phyloP scores from a whole-genome alignment of 2,113 vertebrate species.

The Triplophysa tibetana region DNA sequence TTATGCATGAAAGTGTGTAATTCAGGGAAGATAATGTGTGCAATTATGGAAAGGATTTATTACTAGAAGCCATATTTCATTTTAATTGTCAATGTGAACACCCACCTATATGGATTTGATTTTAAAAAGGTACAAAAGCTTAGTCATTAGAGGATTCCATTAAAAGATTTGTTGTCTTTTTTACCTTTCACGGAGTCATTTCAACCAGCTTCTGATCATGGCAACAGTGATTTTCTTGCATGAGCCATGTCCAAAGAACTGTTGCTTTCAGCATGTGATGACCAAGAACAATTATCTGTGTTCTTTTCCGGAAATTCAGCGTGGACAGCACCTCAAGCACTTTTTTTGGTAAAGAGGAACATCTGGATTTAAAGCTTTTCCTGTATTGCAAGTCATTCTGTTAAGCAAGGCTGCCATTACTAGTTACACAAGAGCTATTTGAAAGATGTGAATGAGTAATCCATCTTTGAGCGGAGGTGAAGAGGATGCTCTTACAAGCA shows the following conservation, averaged over 20 bases:
- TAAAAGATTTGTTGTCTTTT: background rate
- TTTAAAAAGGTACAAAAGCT: slow-evolving; percentile 17
- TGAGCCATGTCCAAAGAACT: background rate
- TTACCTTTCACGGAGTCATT: background rate
- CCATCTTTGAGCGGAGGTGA: slow-evolving; percentile 49
- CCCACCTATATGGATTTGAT: slow-evolving; percentile 19
- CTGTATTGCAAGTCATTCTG: slow-evolving; percentile 35
- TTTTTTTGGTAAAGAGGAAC: slow-evolving; percentile 13
- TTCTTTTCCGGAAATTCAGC: too few relatives aligned
- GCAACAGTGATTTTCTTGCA: background rate
- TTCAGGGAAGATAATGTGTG: background rate
- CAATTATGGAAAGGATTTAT: background rate
- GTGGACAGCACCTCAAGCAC: slow-evolving; percentile 1
- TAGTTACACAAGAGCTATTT: slow-evolving; percentile 45
- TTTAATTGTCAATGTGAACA: background rate
- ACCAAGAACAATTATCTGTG: too few relatives aligned
- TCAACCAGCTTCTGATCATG: background rate
- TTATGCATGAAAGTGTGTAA: background rate
- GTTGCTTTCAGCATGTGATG: too few relatives aligned
- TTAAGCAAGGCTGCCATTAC: slow-evolving; percentile 28
- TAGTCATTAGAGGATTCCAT: background rate
- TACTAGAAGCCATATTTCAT: slow-evolving; percentile 27
- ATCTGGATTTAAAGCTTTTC: slow-evolving; percentile 4
- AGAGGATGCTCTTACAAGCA: slow-evolving; percentile 45
- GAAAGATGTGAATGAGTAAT: slow-evolving; percentile 56